phyloP scores from a whole-genome alignment of 2,888 invertebrate genomes.

The Heliothis peltigera region DNA sequence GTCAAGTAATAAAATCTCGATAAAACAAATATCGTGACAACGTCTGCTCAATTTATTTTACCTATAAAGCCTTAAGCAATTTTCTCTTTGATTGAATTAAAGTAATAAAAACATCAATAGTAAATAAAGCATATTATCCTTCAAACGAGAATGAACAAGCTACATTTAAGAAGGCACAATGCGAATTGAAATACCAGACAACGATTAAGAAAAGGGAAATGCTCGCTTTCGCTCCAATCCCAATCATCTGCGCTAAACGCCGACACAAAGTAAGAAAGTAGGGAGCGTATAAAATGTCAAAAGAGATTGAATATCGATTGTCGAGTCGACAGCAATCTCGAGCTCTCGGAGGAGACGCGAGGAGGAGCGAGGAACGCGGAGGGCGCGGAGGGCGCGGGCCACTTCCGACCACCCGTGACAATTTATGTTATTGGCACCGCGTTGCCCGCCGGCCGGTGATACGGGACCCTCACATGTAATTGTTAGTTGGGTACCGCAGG shows the following conservation, averaged over 20 bases:
- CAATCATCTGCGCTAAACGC: slow-evolving; percentile 83
- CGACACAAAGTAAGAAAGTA: slow-evolving; percentile 86
- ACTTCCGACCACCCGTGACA: slow-evolving; percentile 86
- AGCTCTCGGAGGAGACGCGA: slow-evolving; percentile 63
- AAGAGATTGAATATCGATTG: slow-evolving; percentile 90
- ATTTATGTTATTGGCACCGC: slow-evolving; percentile 88
- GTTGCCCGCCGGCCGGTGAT: slow-evolving; percentile 81
- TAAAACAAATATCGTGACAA: slow-evolving; percentile 46
- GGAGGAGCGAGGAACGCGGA: slow-evolving; percentile 58
- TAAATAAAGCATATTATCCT: slow-evolving; percentile 27
- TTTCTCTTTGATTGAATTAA: slow-evolving; percentile 33
- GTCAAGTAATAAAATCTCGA: slow-evolving; percentile 52
- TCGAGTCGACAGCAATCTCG: slow-evolving; percentile 86
- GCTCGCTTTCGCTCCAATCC: slow-evolving; percentile 75
- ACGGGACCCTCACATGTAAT: slow-evolving; percentile 87
- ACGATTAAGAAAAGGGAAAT: slow-evolving; percentile 75
- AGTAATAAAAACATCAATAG: slow-evolving; percentile 35
- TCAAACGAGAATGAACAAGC: slow-evolving; percentile 54
- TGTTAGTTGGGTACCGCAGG: slow-evolving; percentile 87
- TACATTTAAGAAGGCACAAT: slow-evolving; percentile 58
- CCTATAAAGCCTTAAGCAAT: slow-evolving; percentile 16
- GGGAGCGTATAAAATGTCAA: slow-evolving; percentile 86
- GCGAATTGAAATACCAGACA: slow-evolving; percentile 70
- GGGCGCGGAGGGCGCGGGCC: slow-evolving; percentile 65
- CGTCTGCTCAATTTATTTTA: slow-evolving; percentile 27